These are phyloP conservation scores for Junco hyemalis DNA, from an alignment of 2,113 vertebrate genomes.

Conservation along the genomic window DNA sequence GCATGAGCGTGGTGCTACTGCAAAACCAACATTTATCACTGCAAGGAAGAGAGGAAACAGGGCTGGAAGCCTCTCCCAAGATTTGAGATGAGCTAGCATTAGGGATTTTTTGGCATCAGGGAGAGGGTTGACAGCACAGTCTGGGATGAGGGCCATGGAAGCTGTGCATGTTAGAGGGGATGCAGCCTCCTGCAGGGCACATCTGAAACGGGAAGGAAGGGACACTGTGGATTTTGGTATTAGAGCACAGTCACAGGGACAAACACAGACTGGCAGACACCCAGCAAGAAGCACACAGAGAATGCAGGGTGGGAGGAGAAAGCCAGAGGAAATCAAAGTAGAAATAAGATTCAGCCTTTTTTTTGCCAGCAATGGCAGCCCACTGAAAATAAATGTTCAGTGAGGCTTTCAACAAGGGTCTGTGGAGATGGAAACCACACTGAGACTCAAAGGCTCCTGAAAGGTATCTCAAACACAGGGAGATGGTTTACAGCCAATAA, in stretches of 20 bases:
- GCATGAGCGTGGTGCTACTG: not conserved
- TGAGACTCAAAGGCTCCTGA: not conserved
- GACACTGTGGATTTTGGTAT: not conserved
- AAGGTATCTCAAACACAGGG: not conserved
- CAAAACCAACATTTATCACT: not conserved
- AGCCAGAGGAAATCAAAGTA: not conserved
- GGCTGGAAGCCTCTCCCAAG: not conserved
- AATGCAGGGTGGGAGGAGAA: not conserved
- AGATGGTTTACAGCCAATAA: conserved; percentile 16
- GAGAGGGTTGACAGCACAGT: not conserved
- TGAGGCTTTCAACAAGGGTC: not conserved
- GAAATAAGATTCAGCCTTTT: not conserved
- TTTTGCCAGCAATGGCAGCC: not conserved
- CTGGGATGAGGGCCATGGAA: not conserved
- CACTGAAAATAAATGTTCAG: not conserved
- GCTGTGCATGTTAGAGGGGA: not conserved
- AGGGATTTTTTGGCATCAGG: not conserved
- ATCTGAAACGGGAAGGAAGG: not conserved
- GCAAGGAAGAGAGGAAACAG: not conserved
- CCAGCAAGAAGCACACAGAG: not conserved
- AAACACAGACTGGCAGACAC: not conserved
- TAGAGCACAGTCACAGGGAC: not conserved
- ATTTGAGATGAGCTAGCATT: not conserved
- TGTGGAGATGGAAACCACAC: not conserved
- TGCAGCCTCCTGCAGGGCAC: not conserved